These are phyloP conservation scores for Cerceris ruficornis DNA, from an alignment of 2,888 invertebrate genomes.

Conservation along the genomic window DNA sequence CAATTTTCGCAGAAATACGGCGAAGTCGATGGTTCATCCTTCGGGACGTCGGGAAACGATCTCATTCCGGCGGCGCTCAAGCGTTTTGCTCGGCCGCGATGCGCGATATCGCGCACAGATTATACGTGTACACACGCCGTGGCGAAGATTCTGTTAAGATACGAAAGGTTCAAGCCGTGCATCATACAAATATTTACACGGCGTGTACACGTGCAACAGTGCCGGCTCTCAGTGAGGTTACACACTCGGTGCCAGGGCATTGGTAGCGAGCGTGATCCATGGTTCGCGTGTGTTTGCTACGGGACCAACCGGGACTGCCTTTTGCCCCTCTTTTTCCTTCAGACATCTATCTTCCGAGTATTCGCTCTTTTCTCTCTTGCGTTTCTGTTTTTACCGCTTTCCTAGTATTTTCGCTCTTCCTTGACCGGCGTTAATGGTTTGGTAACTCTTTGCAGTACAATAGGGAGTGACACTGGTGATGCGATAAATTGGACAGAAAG, in stretches of 20 bases:
- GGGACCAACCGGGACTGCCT: slow-evolving; percentile 9
- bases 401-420: background rate
- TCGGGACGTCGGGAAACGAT: slow-evolving; percentile 54
- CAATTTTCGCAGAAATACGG: slow-evolving; percentile 34
- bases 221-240: slow-evolving; percentile 38
- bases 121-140: slow-evolving; percentile 49
- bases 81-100: slow-evolving; percentile 53
- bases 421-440: background rate
- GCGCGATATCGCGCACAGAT: slow-evolving; percentile 60
- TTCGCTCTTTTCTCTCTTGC: slow-evolving; percentile 4
- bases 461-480: no score
- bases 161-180: slow-evolving; percentile 53
- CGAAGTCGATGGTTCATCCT: slow-evolving; percentile 52
- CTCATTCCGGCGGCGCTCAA: slow-evolving; percentile 42
- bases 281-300: slow-evolving; percentile 34
- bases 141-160: slow-evolving; percentile 59
- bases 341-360: slow-evolving; percentile 39
- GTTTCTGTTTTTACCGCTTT: background rate
- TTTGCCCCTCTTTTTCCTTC: slow-evolving; percentile 39
- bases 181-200: slow-evolving; percentile 70
- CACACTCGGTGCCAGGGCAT: slow-evolving; percentile 37
- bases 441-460: background rate
- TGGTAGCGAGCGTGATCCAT: slow-evolving; percentile 63
- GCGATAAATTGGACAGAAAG: no score
- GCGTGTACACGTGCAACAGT: slow-evolving; percentile 57